A percentile compares a stretch with the other conserved stretches of the same genome.
Evolutionary conservation across 2,888 invertebrate species (phyloP).

Genomic region (Auanema sp.): DNA sequence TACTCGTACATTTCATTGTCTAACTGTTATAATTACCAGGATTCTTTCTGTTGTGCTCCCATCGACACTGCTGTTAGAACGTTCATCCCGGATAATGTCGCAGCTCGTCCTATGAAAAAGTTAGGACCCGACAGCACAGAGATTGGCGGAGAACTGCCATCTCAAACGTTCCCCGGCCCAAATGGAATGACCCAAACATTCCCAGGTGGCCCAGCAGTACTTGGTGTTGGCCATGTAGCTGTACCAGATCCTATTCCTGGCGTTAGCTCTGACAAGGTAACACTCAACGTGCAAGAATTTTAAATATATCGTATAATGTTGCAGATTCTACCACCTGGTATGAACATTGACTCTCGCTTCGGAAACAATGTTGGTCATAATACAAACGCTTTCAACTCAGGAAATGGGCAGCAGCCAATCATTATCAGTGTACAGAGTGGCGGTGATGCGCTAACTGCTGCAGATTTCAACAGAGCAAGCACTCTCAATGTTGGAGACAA

Average conservation of each 20-base stretch:
- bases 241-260: conserved; percentile 45
- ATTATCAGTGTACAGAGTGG: conserved; percentile 5
- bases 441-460: conserved; percentile 6
- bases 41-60: conserved; percentile 62
- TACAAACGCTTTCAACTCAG: conserved; percentile 13
- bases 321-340: conserved; percentile 33
- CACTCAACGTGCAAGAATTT: too few relatives aligned
- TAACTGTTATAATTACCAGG: conserved; percentile 15
- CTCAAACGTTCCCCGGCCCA: neutral
- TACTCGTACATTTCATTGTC: neutral
- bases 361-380: conserved; percentile 10
- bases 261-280: conserved; percentile 25
- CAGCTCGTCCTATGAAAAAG: conserved; percentile 25
- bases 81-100: conserved; percentile 26
- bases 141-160: neutral
- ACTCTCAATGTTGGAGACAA: neutral
- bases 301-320: too few relatives aligned
- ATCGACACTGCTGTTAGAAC: conserved; percentile 56
- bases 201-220: conserved; percentile 32
- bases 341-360: conserved; percentile 18
- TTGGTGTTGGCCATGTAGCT: conserved; percentile 29
- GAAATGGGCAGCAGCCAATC: conserved; percentile 5
- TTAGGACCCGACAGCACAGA: neutral
- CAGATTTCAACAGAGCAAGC: neutral
- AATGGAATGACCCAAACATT: conserved; percentile 38